A percentile compares a stretch with the other conserved stretches of the same genome.
phyloP scores from a whole-genome alignment of 2,113 vertebrate species.

The Mobula birostris region DNA sequence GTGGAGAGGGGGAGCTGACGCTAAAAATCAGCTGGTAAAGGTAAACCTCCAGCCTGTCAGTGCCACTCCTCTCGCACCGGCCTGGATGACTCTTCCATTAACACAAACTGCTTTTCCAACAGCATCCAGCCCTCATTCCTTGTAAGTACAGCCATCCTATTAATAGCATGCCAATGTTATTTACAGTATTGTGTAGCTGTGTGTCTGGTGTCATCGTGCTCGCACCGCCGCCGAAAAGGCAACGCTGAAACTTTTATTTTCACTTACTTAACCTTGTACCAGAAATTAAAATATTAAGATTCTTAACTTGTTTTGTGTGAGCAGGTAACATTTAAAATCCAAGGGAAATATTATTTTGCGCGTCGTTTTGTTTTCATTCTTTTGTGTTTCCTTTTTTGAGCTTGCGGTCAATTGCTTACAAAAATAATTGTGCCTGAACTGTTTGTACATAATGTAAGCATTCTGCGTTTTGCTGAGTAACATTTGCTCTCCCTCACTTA shows the following conservation, averaged over 20 bases:
- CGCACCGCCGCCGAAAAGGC: neutral
- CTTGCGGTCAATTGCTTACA: neutral
- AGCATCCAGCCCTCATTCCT: constrained; percentile 80
- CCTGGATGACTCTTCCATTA: constrained; percentile 82
- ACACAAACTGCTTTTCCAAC: constrained; percentile 81
- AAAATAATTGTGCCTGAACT: neutral
- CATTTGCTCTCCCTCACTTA: neutral
- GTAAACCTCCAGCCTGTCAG: constrained; percentile 72
- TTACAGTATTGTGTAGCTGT: neutral
- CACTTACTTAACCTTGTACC: neutral
- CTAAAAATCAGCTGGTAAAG: constrained; percentile 51
- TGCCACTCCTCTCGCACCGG: constrained; percentile 75
- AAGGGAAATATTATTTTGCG: neutral
- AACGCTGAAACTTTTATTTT: constrained; percentile 3
- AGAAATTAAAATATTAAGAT: neutral
- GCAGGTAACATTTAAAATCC: neutral
- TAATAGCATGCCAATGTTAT: constrained; percentile 63
- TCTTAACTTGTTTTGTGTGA: neutral
- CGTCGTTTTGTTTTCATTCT: neutral
- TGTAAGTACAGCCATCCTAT: constrained; percentile 90
- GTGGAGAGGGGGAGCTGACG: neutral
- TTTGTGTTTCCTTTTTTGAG: constrained; percentile 2
- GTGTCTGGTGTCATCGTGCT: neutral
- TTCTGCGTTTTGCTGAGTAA: neutral
- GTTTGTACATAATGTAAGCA: neutral